These are phyloP conservation scores for Bufotes viridis DNA, from an alignment of 2,797 vertebrate genomes.

Conservation along the genomic window DNA sequence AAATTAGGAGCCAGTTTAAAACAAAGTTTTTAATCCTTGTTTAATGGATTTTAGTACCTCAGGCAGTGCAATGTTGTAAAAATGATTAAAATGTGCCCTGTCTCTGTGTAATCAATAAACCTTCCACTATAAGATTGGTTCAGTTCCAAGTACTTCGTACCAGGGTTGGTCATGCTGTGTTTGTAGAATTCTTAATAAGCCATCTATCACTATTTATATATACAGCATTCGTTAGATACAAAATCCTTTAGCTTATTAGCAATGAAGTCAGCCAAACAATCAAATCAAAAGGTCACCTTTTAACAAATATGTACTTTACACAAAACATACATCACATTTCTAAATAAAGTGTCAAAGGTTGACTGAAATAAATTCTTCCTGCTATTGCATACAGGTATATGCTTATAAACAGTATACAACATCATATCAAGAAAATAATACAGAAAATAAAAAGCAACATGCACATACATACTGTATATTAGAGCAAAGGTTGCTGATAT, in stretches of 20 bases:
- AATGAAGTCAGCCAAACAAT: constrained; percentile 66
- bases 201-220: constrained; percentile 73
- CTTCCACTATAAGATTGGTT: constrained; percentile 69
- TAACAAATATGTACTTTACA: constrained; percentile 63
- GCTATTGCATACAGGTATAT: neutral
- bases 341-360: constrained; percentile 54
- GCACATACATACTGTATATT: neutral
- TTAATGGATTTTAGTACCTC: constrained; percentile 75
- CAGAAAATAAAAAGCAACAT: neutral
- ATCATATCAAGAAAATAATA: neutral
- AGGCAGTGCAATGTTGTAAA: constrained; percentile 69
- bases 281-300: constrained; percentile 70
- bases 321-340: constrained; percentile 64
- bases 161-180: constrained; percentile 55
- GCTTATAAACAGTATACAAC: neutral
- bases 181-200: constrained; percentile 73
- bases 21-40: constrained; percentile 72
- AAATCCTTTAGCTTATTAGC: constrained; percentile 71
- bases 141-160: constrained; percentile 67
- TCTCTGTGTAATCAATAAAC: constrained; percentile 74
- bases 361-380: constrained; percentile 31
- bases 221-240: constrained; percentile 71
- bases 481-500: neutral
- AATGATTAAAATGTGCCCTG: constrained; percentile 74
- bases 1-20: constrained; percentile 71